phyloP scores from a whole-genome alignment of 2,113 vertebrate genomes.

The Shinisaurus crocodilurus region DNA sequence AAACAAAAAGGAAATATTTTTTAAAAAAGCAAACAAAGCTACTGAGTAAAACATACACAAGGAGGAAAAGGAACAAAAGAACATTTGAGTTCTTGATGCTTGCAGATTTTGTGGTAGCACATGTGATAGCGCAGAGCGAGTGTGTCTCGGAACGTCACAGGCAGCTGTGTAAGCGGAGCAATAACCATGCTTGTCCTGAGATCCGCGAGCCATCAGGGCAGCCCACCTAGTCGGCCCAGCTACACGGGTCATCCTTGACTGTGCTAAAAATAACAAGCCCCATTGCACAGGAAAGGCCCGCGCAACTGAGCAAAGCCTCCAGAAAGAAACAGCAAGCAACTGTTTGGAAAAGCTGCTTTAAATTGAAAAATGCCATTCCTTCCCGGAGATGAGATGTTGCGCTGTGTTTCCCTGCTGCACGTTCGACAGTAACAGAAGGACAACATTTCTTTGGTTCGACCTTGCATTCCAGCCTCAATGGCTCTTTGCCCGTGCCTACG shows the following conservation, averaged over 20 bases:
- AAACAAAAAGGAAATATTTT: conserved; percentile 79
- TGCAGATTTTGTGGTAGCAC: conserved; percentile 73
- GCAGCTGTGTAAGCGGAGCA: conserved; percentile 77
- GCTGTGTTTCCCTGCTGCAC: conserved; percentile 41
- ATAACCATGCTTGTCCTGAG: conserved; percentile 55
- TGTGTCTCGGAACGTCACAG: conserved; percentile 58
- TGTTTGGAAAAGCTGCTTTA: conserved; percentile 56
- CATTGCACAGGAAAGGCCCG: conserved; percentile 18
- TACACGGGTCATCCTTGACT: conserved; percentile 62
- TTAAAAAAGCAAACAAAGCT: conserved; percentile 82
- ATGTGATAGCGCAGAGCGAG: conserved; percentile 59
- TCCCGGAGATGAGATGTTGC: conserved; percentile 52
- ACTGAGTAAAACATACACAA: conserved; percentile 77
- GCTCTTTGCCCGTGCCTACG: conserved; percentile 23
- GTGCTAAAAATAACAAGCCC: conserved; percentile 64
- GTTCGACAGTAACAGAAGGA: conserved; percentile 38
- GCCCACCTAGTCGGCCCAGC: conserved; percentile 63
- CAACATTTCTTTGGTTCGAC: conserved; percentile 34
- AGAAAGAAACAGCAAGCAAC: conserved; percentile 16
- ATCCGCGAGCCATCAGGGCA: conserved; percentile 51
- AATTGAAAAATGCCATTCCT: conserved; percentile 45
- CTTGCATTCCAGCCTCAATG: neutral
- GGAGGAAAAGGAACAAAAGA: conserved; percentile 78
- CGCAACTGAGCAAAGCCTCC: conserved; percentile 28
- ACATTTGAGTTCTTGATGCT: conserved; percentile 76